Percentiles rank a stretch among this genome's conserved stretches.
These are phyloP conservation scores for Jacana jacana DNA, from an alignment of 2,113 vertebrate genomes.

Conservation along the genomic window DNA sequence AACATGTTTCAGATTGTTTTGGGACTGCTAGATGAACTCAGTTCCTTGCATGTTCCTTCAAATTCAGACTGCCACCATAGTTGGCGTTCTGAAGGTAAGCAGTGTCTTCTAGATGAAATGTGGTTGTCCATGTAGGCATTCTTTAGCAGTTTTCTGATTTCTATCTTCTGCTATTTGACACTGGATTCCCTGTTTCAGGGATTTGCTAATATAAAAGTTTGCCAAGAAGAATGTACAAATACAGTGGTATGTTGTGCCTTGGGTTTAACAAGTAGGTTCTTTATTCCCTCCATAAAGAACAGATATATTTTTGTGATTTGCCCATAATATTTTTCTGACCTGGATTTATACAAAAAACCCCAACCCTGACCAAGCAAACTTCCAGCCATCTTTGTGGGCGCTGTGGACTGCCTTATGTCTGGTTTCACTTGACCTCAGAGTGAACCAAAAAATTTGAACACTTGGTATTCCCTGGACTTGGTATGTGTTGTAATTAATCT, in stretches of 20 bases:
- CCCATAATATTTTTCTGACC: background rate
- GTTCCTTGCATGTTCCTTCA: background rate
- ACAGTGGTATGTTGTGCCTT: background rate
- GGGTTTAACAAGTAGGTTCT: background rate
- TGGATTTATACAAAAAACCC: background rate
- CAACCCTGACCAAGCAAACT: background rate
- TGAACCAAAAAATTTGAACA: background rate
- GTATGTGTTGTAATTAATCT: slow-evolving; percentile 1
- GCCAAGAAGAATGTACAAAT: background rate
- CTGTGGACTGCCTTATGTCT: background rate
- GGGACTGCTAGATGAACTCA: background rate
- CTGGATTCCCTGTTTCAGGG: background rate
- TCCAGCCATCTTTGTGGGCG: background rate
- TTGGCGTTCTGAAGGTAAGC: background rate
- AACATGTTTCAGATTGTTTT: background rate
- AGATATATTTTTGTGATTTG: background rate
- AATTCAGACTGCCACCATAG: background rate
- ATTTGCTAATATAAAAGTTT: background rate
- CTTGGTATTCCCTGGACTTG: background rate
- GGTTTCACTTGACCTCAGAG: background rate
- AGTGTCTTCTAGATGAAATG: background rate
- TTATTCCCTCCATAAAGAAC: background rate
- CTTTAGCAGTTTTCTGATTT: background rate
- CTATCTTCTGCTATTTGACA: background rate
- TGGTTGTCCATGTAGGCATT: background rate